Conservation (phyloP, 2,888 invertebrate genomes). For the Temnothorax ravouxi region DNA sequence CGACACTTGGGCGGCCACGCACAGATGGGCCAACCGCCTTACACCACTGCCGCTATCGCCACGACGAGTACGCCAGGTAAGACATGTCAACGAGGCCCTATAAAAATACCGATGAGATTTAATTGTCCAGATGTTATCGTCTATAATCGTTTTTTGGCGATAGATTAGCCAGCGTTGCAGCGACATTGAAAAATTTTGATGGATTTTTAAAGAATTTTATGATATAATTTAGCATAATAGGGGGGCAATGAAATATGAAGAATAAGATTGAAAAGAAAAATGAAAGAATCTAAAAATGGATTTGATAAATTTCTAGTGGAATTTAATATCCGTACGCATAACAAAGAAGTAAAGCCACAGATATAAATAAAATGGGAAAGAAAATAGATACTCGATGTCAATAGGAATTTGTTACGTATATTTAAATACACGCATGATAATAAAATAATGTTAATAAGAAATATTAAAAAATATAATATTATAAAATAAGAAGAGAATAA, state of each 20-base stretch:
- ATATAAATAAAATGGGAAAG: neutral
- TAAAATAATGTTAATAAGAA: neutral
- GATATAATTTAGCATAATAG: neutral
- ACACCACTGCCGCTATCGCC: slow-evolving; percentile 87
- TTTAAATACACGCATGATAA: neutral
- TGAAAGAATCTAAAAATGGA: neutral
- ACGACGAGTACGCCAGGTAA: slow-evolving; percentile 88
- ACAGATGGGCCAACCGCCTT: slow-evolving; percentile 89
- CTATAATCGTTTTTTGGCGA: neutral
- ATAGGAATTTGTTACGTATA: neutral
- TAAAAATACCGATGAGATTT: neutral
- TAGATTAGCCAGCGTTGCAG: neutral
- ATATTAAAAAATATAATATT: neutral
- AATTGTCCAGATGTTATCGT: neutral
- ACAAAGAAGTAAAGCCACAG: too few relatives aligned
- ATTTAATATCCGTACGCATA: neutral
- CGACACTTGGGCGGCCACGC: slow-evolving; percentile 85
- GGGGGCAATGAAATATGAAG: neutral
- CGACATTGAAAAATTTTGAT: neutral
- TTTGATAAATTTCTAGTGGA: neutral
- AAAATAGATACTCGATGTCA: neutral
- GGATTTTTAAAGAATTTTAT: neutral
- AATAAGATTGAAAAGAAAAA: neutral
- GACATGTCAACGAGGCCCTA: slow-evolving; percentile 37
- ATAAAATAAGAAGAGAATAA: slow-evolving; percentile 1